These are phyloP conservation scores for Plebejus melissa DNA, from an alignment of 2,888 invertebrate species.

Conservation along the genomic window DNA sequence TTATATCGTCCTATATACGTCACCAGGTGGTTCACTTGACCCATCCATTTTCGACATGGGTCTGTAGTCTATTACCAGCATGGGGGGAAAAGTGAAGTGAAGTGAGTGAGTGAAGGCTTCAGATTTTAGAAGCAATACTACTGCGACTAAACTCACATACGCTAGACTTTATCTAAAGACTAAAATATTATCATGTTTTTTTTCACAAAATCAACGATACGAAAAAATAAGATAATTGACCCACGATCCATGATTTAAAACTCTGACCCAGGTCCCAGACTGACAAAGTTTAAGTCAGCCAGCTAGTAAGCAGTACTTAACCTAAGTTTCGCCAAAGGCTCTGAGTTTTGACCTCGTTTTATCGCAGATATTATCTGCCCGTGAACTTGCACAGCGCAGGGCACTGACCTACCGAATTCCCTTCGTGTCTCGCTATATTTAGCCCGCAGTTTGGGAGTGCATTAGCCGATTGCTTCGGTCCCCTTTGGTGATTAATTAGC, in stretches of 20 bases:
- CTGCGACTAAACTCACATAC: neutral
- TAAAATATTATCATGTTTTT: neutral
- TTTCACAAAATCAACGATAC: neutral
- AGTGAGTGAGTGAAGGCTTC: too few species aligned
- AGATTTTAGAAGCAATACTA: too few species aligned
- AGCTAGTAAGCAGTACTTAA: neutral
- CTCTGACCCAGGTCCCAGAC: neutral
- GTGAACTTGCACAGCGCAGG: slow-evolving; percentile 49
- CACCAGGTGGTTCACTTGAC: too few species aligned
- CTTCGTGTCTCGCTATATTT: slow-evolving; percentile 44
- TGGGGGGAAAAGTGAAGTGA: too few species aligned
- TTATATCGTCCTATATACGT: too few species aligned
- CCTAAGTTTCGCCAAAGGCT: slow-evolving; percentile 20
- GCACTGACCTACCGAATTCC: slow-evolving; percentile 40
- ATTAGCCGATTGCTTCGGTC: neutral
- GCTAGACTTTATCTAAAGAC: neutral
- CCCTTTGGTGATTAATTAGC: neutral
- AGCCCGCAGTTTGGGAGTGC: neutral
- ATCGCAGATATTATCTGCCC: slow-evolving; percentile 43
- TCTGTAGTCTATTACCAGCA: too few species aligned
- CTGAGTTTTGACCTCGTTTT: slow-evolving; percentile 23
- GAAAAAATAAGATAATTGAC: neutral
- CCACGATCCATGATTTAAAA: neutral
- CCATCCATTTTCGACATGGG: too few species aligned
- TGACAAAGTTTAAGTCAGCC: neutral